Percentiles rank a stretch among this genome's conserved stretches.
Conservation (phyloP, 2,888 invertebrate species). For the Leptinotarsa peninsularis region DNA sequence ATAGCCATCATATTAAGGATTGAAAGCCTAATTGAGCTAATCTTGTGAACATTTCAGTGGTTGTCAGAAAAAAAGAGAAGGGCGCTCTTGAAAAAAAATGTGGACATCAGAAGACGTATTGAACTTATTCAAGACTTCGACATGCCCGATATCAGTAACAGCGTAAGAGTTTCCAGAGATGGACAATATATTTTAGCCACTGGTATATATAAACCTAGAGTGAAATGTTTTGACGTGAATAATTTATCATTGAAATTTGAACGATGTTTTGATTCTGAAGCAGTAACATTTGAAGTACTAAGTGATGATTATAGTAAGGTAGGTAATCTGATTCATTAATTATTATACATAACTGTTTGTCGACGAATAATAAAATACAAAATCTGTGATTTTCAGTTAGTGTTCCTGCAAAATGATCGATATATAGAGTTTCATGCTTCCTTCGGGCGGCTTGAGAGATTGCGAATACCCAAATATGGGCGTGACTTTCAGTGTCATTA, state of each 20-base stretch:
- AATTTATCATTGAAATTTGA: constrained; percentile 98
- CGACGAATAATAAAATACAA: constrained; percentile 4
- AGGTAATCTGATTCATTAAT: constrained; percentile 71
- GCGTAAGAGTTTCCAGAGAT: constrained; percentile 87
- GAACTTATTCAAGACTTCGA: constrained; percentile 99
- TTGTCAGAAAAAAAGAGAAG: constrained; percentile 86
- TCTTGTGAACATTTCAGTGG: constrained; percentile 75
- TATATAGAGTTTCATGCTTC: constrained; percentile 96
- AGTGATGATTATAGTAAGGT: constrained; percentile 98
- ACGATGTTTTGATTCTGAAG: constrained; percentile 96
- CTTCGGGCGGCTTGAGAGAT: constrained; percentile 89
- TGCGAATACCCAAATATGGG: constrained; percentile 95
- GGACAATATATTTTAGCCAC: constrained; percentile 92
- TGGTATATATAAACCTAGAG: constrained; percentile 95
- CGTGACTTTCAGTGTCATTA: constrained; percentile 92
- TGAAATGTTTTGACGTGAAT: constrained; percentile 96
- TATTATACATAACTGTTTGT: neutral
- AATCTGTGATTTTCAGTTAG: constrained; percentile 74
- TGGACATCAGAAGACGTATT: constrained; percentile 89
- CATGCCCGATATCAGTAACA: constrained; percentile 95
- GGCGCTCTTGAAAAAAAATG: constrained; percentile 86
- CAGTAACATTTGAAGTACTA: constrained; percentile 90
- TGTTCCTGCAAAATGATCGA: constrained; percentile 90
- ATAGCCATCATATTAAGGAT: constrained; percentile 29
- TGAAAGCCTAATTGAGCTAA: neutral